A percentile compares a stretch with the other conserved stretches of the same genome.
Conservation (phyloP, 2,888 invertebrate species). For the Adelphocoris suturalis region DNA sequence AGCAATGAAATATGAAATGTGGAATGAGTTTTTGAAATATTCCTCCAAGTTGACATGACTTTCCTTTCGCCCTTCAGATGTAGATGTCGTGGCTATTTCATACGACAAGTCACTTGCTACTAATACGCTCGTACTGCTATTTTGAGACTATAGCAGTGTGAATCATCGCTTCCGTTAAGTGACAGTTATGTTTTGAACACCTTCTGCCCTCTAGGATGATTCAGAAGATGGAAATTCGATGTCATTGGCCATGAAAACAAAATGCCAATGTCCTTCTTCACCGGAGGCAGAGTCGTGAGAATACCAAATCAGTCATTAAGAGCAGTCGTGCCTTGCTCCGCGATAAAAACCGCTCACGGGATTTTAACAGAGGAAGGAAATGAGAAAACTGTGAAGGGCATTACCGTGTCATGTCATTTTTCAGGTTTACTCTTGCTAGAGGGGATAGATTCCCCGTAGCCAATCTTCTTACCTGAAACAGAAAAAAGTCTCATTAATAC, state of each 20-base stretch:
- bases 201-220: background rate
- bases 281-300: slow-evolving; percentile 47
- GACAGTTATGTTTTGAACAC: background rate
- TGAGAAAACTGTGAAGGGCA: background rate
- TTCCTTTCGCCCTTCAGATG: too few relatives aligned
- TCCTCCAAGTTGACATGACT: too few relatives aligned
- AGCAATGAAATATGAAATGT: too few relatives aligned
- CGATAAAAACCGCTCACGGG: background rate
- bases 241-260: slow-evolving; percentile 51
- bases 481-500: background rate
- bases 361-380: slow-evolving; percentile 5
- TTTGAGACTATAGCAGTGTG: too few relatives aligned
- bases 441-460: background rate
- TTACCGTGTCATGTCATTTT: slow-evolving; percentile 1
- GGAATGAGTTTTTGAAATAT: too few relatives aligned
- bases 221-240: background rate
- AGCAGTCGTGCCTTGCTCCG: slow-evolving; percentile 44
- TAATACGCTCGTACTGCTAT: too few relatives aligned
- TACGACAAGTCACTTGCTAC: too few relatives aligned
- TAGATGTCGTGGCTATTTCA: too few relatives aligned
- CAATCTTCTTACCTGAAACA: slow-evolving; percentile 29
- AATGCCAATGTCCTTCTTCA: slow-evolving; percentile 35
- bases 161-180: too few relatives aligned
- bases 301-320: slow-evolving; percentile 51
- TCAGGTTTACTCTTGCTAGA: background rate